Percentiles rank a stretch among this genome's conserved stretches.
phyloP scores from a whole-genome alignment of 1,140 invertebrate species.

The Diorhabda elongata region DNA sequence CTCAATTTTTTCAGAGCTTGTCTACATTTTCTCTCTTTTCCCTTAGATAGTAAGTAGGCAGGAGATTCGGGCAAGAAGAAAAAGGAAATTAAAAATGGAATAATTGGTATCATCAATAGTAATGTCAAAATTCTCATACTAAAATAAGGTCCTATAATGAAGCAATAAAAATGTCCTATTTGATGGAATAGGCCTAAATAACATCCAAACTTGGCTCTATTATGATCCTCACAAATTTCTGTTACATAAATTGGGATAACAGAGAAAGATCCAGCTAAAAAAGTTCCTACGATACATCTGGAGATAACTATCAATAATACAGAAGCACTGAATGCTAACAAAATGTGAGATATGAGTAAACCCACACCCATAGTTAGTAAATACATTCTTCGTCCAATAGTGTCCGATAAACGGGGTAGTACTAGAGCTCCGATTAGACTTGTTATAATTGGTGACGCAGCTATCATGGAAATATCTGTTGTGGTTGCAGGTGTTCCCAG shows the following conservation, averaged over 20 bases:
- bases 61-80: background rate
- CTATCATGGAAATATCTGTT: background rate
- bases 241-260: slow-evolving; percentile 52
- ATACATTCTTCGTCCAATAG: slow-evolving; percentile 48
- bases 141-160: slow-evolving; percentile 54
- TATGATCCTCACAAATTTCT: slow-evolving; percentile 48
- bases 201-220: slow-evolving; percentile 49
- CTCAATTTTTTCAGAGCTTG: slow-evolving; percentile 6
- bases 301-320: slow-evolving; percentile 50
- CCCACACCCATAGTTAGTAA: slow-evolving; percentile 45
- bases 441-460: slow-evolving; percentile 56
- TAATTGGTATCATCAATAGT: background rate
- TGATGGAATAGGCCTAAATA: slow-evolving; percentile 56
- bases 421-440: slow-evolving; percentile 51
- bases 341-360: slow-evolving; percentile 10
- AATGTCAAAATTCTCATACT: background rate
- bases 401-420: slow-evolving; percentile 43
- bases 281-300: slow-evolving; percentile 25
- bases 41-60: background rate
- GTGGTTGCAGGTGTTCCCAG: background rate
- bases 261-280: slow-evolving; percentile 48
- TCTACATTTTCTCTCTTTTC: background rate
- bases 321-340: slow-evolving; percentile 40
- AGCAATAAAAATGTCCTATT: slow-evolving; percentile 44
- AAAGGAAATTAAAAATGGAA: background rate